phyloP scores from a whole-genome alignment of 2,888 invertebrate genomes.

The Theodoxus fluviatilis region DNA sequence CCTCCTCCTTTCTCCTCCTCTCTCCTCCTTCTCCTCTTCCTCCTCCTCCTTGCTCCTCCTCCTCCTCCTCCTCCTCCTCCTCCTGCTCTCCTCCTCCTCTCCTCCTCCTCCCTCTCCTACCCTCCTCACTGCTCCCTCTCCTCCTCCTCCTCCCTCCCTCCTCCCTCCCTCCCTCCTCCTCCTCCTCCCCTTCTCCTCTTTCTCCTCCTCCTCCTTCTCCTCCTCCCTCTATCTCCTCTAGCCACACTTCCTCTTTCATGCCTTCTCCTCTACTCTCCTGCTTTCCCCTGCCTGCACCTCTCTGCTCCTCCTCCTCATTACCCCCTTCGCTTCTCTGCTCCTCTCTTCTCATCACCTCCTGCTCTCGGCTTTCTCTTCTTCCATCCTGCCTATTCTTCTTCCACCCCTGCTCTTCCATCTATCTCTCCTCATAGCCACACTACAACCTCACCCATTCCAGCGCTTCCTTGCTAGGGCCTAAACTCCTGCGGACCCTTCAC shows the following conservation, averaged over 20 bases:
- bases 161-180: background rate
- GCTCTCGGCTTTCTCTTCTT: background rate
- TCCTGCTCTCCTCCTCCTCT: background rate
- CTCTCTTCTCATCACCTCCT: slow-evolving; percentile 3
- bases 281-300: background rate
- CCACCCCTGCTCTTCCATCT: too few species aligned
- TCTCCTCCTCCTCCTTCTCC: background rate
- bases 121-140: background rate
- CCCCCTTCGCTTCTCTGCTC: background rate
- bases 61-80: background rate
- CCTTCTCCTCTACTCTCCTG: background rate
- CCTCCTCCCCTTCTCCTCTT: background rate
- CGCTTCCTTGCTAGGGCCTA: too few species aligned
- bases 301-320: background rate
- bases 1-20: background rate
- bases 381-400: too few species aligned
- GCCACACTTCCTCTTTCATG: background rate
- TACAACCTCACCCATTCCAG: too few species aligned
- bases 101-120: background rate
- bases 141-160: slow-evolving; percentile 6
- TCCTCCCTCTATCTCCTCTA: background rate
- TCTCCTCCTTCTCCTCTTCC: background rate
- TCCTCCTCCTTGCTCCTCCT: background rate
- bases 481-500: too few species aligned
- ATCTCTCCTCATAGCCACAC: too few species aligned